Base-by-base conservation (phyloP, 2,113 vertebrate genomes). In the Craseonycteris thonglongyai region DNA sequence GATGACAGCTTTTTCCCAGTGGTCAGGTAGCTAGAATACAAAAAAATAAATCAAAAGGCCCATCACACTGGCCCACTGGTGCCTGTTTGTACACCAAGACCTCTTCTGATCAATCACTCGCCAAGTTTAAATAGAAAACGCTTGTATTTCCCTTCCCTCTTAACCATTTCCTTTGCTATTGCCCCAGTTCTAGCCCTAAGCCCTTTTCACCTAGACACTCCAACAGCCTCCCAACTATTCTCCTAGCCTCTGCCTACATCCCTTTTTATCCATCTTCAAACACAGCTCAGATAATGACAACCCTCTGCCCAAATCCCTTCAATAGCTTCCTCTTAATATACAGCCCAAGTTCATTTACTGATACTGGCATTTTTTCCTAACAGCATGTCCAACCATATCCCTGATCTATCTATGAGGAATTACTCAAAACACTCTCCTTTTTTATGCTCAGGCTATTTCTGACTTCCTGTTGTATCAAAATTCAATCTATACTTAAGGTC, bases 1-100 rank as follows among this genome's bases (percentile, higher is more conserved):
- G 98, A 99, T 98, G 95, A 99, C 97, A 92, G 99, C 99, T 97
- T 99, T 99, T 96, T 99, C 99, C 99, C 99, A 99, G 94, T 99
- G 99, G 96, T 99, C 99, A 0, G 99, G 99, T 80, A 99, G 97
- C 99, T 99, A 94, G 33, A 69, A 7, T 7, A 24, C 78, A 90
- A 85, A 88, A n/a, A 21, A 51, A 38, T 16, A 12, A 68, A 19
- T 47, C 35, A 59, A 85, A 90, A 24, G 58, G 56, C 19, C 13
- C 2, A 6, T 24, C 4, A 2, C 15, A 2, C 38, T 9, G 69
- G 56, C 49, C 79, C 45, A 30, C n/a, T 5, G 66, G 40, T 9
- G 42, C 76, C 66, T 6, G 7, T 21, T 26, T n/a, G 18, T 65
- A 45, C 81, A 16, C 28, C 28, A n/a, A 72, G 42, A 58, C 65